phyloP scores from a whole-genome alignment of 2,888 invertebrate genomes.

The Phasia obesa region DNA sequence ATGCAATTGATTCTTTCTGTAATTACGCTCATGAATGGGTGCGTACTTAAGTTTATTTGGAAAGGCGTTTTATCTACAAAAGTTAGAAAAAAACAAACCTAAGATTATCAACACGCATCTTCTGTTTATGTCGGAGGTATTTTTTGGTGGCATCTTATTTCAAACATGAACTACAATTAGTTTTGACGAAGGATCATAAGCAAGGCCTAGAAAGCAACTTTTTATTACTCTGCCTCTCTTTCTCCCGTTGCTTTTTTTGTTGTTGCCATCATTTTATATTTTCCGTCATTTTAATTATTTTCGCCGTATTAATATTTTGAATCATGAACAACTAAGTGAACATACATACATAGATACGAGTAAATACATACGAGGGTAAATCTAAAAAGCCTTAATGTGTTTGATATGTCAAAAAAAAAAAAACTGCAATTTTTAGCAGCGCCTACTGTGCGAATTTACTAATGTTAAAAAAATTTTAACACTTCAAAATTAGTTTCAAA shows the following conservation, averaged over 20 bases:
- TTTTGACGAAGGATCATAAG: conserved; percentile 64
- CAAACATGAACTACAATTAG: conserved; percentile 65
- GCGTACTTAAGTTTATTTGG: not conserved
- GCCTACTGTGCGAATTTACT: no score
- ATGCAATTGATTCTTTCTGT: no score
- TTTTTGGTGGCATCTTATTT: conserved; percentile 64
- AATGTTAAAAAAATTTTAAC: no score
- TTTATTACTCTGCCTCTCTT: conserved; percentile 16
- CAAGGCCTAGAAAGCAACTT: conserved; percentile 71
- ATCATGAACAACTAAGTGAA: conserved; percentile 10
- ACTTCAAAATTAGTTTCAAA: no score
- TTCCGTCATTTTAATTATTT: conserved; percentile 59
- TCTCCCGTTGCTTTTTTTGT: not conserved
- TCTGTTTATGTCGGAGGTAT: conserved; percentile 59
- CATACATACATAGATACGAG: not conserved
- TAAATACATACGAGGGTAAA: no score
- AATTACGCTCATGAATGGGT: no score
- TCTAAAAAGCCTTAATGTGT: no score
- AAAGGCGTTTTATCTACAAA: not conserved
- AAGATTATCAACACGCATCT: conserved; percentile 64
- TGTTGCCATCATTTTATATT: conserved; percentile 30
- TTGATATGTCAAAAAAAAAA: no score
- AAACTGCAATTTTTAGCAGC: no score
- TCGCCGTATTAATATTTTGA: conserved; percentile 69
- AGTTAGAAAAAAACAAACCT: conserved; percentile 31